Evolutionary conservation across 1,140 invertebrate genomes (phyloP).

Genomic region (Globodera ellingtonae): DNA sequence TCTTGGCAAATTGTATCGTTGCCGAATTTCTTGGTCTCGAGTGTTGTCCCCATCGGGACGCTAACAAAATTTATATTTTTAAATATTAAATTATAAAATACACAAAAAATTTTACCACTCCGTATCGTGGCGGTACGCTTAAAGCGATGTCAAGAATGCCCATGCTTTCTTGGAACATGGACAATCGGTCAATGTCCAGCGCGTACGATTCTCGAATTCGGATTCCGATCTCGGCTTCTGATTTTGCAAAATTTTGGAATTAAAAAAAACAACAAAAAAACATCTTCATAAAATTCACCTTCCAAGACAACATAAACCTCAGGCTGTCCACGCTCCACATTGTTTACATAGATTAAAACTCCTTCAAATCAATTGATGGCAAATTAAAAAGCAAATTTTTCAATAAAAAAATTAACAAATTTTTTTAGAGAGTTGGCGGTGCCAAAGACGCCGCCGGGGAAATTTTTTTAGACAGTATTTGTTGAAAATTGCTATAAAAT

Average conservation of each 20-base stretch:
- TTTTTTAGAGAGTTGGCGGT: too few relatives aligned
- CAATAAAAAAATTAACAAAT: too few relatives aligned
- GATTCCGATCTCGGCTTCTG: constrained; percentile 62
- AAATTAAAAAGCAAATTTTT: too few relatives aligned
- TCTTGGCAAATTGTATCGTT: constrained; percentile 55
- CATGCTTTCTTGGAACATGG: constrained; percentile 63
- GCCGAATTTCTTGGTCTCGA: constrained; percentile 55
- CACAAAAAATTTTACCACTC: constrained; percentile 42
- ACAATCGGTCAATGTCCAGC: constrained; percentile 63
- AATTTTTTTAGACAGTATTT: too few relatives aligned
- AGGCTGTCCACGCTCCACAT: constrained; percentile 62
- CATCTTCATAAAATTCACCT: neutral
- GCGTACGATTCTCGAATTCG: constrained; percentile 61
- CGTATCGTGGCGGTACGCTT: constrained; percentile 59
- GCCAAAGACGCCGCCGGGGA: too few relatives aligned
- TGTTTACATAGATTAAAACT: constrained; percentile 63
- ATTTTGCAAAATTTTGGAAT: neutral
- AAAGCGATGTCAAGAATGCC: constrained; percentile 60
- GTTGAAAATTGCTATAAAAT: too few relatives aligned
- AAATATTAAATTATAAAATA: too few relatives aligned
- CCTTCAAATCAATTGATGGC: constrained; percentile 38
- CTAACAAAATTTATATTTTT: constrained; percentile 27
- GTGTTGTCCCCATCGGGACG: constrained; percentile 65
- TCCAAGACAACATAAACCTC: constrained; percentile 65
- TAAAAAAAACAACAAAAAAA: too few relatives aligned